Conservation (phyloP, 2,888 invertebrate species). For the Ichneumoninae sp. region DNA sequence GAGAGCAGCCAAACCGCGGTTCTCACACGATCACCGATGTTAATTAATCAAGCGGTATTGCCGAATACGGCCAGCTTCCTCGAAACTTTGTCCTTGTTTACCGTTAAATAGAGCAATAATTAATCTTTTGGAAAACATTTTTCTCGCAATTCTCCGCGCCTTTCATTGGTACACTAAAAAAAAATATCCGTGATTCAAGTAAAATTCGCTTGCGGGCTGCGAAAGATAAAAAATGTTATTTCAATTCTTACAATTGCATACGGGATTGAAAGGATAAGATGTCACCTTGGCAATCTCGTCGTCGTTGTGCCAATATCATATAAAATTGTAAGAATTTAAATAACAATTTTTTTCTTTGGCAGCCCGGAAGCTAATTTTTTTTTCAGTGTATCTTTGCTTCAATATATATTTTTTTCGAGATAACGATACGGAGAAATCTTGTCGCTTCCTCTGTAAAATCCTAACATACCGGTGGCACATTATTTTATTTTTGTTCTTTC, state of each 20-base stretch:
- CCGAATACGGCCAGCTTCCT: not conserved
- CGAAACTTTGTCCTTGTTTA: not conserved
- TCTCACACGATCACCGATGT: conserved; percentile 1
- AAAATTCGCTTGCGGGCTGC: too few relatives aligned
- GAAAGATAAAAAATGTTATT: too few relatives aligned
- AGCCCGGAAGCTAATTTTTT: too few relatives aligned
- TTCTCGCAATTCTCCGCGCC: not conserved
- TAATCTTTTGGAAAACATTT: not conserved
- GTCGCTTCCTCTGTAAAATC: not conserved
- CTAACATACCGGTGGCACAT: not conserved
- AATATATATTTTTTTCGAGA: not conserved
- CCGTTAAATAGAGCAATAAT: not conserved
- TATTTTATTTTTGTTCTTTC: not conserved
- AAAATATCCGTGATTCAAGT: too few relatives aligned
- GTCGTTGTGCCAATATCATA: too few relatives aligned
- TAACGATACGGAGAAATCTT: conserved; percentile 4
- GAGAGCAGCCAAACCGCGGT: not conserved
- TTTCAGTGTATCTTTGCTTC: not conserved
- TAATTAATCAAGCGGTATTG: not conserved
- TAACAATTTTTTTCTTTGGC: too few relatives aligned
- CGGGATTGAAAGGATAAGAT: too few relatives aligned
- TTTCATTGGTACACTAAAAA: not conserved
- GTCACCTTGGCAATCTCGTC: too few relatives aligned
- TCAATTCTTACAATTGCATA: too few relatives aligned
- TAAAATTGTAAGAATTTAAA: too few relatives aligned